Evolutionary conservation across 37 sponge, comb jelly and placozoan genomes (phyloP).

Genomic region (Cliona cf. orientalis): DNA sequence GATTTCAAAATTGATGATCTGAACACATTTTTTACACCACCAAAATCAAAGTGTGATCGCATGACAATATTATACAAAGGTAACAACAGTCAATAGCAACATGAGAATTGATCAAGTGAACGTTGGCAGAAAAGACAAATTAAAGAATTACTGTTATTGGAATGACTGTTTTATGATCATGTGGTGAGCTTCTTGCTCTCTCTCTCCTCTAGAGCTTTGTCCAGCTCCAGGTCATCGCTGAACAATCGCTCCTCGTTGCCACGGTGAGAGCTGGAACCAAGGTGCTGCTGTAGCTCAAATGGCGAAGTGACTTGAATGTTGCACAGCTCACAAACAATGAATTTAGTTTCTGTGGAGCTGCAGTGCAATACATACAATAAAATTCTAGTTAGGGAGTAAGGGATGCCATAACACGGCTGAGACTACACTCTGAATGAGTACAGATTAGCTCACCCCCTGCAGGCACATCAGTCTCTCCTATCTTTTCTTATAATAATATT

Average conservation of each 20-base stretch:
- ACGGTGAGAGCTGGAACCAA: constrained; percentile 28
- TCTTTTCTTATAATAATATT: neutral
- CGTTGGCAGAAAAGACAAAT: too few relatives aligned
- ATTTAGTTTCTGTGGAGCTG: constrained; percentile 26
- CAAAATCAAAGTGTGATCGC: too few relatives aligned
- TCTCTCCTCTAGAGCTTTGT: too few relatives aligned
- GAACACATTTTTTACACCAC: too few relatives aligned
- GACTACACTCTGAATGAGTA: neutral
- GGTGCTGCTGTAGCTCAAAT: constrained; percentile 42
- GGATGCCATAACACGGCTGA: neutral
- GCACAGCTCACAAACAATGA: constrained; percentile 57
- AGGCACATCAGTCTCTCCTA: neutral
- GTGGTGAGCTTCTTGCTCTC: too few relatives aligned
- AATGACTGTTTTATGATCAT: too few relatives aligned
- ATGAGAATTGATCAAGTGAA: too few relatives aligned
- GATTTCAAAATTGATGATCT: too few relatives aligned
- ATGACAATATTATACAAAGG: too few relatives aligned
- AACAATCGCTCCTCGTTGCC: constrained; percentile 25
- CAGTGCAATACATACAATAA: neutral
- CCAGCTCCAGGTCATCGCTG: constrained; percentile 25
- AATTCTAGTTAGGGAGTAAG: neutral
- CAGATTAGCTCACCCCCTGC: too few relatives aligned
- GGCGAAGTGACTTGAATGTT: constrained; percentile 31
- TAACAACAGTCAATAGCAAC: too few relatives aligned
- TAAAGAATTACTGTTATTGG: too few relatives aligned